Percentiles rank a stretch among this genome's conserved stretches.
These are phyloP conservation scores for Enteromius paludinosus DNA, from an alignment of 2,797 vertebrate genomes.

Conservation along the genomic window DNA sequence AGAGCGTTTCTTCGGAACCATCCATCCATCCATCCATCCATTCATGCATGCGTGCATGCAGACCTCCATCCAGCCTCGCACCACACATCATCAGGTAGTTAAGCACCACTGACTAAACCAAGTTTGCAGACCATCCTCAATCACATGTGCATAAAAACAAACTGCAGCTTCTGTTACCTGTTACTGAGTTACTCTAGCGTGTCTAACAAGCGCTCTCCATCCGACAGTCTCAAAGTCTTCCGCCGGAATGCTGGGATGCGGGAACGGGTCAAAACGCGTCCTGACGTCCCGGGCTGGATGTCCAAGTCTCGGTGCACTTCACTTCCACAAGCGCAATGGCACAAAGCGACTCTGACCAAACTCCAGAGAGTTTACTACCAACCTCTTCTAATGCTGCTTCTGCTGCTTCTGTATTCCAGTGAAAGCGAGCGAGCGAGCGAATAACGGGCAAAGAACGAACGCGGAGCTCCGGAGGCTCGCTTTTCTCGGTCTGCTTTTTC, in stretches of 20 bases:
- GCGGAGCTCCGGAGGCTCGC: slow-evolving; percentile 64
- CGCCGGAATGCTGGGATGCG: neutral
- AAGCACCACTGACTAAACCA: neutral
- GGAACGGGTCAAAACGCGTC: slow-evolving; percentile 62
- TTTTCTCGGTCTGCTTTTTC: slow-evolving; percentile 9
- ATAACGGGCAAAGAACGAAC: slow-evolving; percentile 68
- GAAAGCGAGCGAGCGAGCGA: slow-evolving; percentile 61
- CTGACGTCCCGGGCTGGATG: slow-evolving; percentile 64
- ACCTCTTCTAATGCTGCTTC: slow-evolving; percentile 68
- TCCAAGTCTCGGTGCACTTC: slow-evolving; percentile 80
- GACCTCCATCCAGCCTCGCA: neutral
- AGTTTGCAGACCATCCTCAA: neutral
- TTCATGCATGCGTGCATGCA: neutral
- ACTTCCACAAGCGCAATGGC: slow-evolving; percentile 81
- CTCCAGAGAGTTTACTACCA: slow-evolving; percentile 90
- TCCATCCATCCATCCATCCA: neutral
- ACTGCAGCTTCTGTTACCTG: slow-evolving; percentile 17
- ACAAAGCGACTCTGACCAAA: slow-evolving; percentile 82
- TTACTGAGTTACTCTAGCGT: slow-evolving; percentile 13
- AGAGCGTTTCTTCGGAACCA: neutral
- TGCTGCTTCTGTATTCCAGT: slow-evolving; percentile 72
- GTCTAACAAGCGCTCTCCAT: slow-evolving; percentile 11
- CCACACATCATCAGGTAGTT: neutral
- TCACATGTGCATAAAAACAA: neutral
- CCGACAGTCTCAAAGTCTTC: slow-evolving; percentile 3